Evolutionary conservation across 2,113 vertebrate species (phyloP).

Genomic region (Alces alces): DNA sequence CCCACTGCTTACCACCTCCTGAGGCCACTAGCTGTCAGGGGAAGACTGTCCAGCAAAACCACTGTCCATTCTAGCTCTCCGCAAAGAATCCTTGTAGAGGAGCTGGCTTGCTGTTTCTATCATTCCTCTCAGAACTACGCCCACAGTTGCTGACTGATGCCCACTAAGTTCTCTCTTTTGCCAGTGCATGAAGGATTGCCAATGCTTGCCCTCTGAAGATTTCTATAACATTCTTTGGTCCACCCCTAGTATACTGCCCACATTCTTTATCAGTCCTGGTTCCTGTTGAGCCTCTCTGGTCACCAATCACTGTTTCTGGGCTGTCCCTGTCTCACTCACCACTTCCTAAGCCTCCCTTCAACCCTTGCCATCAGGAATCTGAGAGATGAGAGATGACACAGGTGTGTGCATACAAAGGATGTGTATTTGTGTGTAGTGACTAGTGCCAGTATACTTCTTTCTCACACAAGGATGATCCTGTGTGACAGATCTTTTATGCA

Average conservation of each 20-base stretch:
- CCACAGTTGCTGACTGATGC: neutral
- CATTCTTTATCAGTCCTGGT: neutral
- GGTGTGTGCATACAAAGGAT: neutral
- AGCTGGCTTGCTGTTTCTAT: neutral
- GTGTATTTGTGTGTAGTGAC: neutral
- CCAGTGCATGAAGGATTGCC: neutral
- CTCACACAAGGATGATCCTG: neutral
- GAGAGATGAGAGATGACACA: neutral
- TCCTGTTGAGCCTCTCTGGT: neutral
- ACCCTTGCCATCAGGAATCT: neutral
- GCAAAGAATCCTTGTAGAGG: neutral
- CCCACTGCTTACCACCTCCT: neutral
- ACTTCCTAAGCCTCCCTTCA: no score
- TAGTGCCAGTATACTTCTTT: neutral
- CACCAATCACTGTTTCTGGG: neutral
- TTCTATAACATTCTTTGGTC: neutral
- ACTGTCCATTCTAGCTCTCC: neutral
- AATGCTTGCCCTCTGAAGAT: neutral
- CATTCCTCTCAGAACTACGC: neutral
- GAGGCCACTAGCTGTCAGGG: neutral
- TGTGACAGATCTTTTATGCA: neutral
- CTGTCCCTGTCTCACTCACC: neutral
- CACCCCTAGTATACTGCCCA: neutral
- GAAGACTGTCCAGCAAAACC: neutral
- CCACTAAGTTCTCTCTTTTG: neutral